These are phyloP conservation scores for Bilobella aurantiaca DNA, from an alignment of 1,140 invertebrate species.

Conservation along the genomic window DNA sequence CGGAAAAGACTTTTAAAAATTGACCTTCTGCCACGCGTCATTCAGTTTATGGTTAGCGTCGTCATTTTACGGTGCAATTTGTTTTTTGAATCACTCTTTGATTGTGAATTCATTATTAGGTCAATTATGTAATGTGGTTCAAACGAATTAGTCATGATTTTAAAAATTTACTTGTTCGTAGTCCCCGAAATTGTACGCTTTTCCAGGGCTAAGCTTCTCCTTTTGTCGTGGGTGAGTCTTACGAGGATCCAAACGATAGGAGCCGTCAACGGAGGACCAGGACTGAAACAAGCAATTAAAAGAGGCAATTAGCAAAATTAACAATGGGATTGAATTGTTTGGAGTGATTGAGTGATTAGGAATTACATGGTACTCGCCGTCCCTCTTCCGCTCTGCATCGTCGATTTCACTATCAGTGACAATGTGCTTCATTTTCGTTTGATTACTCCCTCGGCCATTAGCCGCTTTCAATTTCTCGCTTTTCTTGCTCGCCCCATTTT, in stretches of 20 bases:
- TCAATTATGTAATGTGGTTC: no score
- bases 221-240: conserved; percentile 14
- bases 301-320: conserved; percentile 10
- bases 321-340: neutral
- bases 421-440: conserved; percentile 4
- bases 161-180: neutral
- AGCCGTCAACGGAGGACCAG: conserved; percentile 27
- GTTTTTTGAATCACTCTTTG: no score
- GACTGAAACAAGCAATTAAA: conserved; percentile 12
- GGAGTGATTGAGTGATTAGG: neutral
- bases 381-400: conserved; percentile 22
- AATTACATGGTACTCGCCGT: conserved; percentile 29
- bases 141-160: neutral
- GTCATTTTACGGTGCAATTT: no score
- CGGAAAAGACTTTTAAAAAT: neutral
- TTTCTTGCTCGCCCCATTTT: conserved; percentile 1
- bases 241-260: conserved; percentile 2
- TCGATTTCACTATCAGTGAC: conserved; percentile 29
- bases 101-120: no score
- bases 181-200: conserved; percentile 23
- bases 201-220: conserved; percentile 15
- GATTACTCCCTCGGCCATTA: neutral
- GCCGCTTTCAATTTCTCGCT: neutral
- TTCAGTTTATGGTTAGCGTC: no score
- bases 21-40: neutral